Evolutionary conservation across 2,797 vertebrate species (phyloP), one percentile per base, ranked within the genome.

Genomic region (Adrianichthys oophorus): DNA sequence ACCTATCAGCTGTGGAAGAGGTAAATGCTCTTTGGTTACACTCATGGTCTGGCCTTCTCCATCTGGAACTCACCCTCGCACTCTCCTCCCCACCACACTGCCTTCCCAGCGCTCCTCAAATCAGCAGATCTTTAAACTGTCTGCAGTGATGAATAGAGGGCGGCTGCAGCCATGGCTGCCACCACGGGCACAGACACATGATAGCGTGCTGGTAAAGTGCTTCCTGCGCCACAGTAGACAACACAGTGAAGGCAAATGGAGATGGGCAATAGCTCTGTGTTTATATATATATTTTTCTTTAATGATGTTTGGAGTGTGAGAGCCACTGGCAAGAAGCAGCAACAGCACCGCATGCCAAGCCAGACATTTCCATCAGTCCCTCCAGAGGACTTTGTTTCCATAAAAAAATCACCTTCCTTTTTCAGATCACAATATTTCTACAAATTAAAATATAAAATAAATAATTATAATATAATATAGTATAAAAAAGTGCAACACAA

Each of bases 111-210:
- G 45, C 68, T 56, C 60, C 8, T 16, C 55, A 10, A 76, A 79
- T 83, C 86, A 83, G 82, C 73, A 61, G 78, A 84, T 85, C 80
- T 81, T 78, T 74, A 65, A 74, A 69, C 76, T 85, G 80, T 84
- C 75, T 16, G 59, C 16, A 8, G 72, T 86, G 85, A 89, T 88
- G 82, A 86, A 89, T 84, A 67, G 76, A 78, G 80, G 78, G 57
- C 42, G 72, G 69, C 72, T 74, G 76, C 55, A 74, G 70, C 74
- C 47, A 51, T n/a, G 56, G 77, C 79, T 75, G 51, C 80, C 75
- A 72, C 78, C 68, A 29, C 65, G 18, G 72, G 75, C 73, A 51
- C 81, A 85, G 81, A 87, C 85, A 80, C 79, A 87, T 82, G 80
- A 78, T 75, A 64, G 80, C 19, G 59, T 52, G 65, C 62, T 61